Evolutionary conservation across 2,888 invertebrate species (phyloP).

Genomic region (Nesidiocoris tenuis): DNA sequence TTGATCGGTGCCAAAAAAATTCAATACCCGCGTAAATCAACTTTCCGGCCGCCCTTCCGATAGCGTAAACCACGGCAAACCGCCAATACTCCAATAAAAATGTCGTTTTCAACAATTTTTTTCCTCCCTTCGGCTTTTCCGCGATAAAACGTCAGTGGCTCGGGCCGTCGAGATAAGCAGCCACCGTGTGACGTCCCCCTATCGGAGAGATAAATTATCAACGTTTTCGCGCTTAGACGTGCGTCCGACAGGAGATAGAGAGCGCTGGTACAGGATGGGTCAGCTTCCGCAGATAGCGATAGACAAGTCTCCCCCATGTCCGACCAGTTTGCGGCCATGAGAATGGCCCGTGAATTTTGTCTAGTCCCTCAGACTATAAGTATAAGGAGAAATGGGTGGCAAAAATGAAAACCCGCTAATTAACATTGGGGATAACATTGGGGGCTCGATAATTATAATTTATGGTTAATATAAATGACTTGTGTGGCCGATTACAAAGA

Average conservation of each 20-base stretch:
- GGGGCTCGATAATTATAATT: no score
- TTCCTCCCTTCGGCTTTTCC: no score
- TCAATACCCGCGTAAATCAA: conserved; percentile 31
- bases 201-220: not conserved
- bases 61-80: not conserved
- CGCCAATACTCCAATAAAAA: not conserved
- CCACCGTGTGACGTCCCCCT: not conserved
- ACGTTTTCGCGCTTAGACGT: not conserved
- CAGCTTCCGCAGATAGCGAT: not conserved
- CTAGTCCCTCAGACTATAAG: no score
- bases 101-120: not conserved
- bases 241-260: not conserved
- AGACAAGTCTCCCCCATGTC: no score
- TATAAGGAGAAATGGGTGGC: no score
- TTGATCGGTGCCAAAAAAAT: conserved; percentile 40
- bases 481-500: no score
- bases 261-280: not conserved
- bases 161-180: not conserved
- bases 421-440: no score
- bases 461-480: no score
- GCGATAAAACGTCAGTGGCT: not conserved
- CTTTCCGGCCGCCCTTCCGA: not conserved
- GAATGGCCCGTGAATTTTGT: no score
- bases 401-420: no score
- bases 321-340: no score